These are phyloP conservation scores for Bujurquina vittata DNA, from an alignment of 2,113 vertebrate species.

Conservation along the genomic window DNA sequence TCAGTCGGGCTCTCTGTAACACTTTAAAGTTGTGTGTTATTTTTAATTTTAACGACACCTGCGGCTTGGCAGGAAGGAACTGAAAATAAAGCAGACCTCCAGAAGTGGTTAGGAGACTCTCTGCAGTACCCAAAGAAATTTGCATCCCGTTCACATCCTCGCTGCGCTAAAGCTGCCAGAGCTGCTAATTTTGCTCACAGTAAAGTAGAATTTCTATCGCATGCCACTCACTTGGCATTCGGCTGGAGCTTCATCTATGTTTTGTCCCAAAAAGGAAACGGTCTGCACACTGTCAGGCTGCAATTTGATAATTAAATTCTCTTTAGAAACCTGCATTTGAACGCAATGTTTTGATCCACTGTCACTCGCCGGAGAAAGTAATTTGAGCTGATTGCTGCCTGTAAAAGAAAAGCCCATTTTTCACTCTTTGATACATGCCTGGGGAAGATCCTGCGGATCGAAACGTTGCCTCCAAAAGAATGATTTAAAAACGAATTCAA, in stretches of 20 bases:
- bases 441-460: not conserved
- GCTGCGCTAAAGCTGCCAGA: not conserved
- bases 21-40: not conserved
- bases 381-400: not conserved
- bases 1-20: not conserved
- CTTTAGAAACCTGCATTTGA: not conserved
- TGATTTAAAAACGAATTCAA: not conserved
- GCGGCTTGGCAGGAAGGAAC: not conserved
- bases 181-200: not conserved
- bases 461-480: conserved; percentile 13
- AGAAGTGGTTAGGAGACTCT: not conserved
- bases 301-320: conserved; percentile 1
- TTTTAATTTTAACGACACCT: not conserved
- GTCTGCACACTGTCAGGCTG: not conserved
- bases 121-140: conserved; percentile 1
- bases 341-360: not conserved
- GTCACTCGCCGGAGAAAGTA: not conserved
- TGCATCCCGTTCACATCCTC: not conserved
- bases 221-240: not conserved
- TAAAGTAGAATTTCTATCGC: not conserved
- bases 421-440: not conserved
- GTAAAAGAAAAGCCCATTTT: not conserved
- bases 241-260: not conserved
- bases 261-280: not conserved
- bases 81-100: not conserved